phyloP scores from a whole-genome alignment of 2,888 invertebrate species.

The Athalia rosae region DNA sequence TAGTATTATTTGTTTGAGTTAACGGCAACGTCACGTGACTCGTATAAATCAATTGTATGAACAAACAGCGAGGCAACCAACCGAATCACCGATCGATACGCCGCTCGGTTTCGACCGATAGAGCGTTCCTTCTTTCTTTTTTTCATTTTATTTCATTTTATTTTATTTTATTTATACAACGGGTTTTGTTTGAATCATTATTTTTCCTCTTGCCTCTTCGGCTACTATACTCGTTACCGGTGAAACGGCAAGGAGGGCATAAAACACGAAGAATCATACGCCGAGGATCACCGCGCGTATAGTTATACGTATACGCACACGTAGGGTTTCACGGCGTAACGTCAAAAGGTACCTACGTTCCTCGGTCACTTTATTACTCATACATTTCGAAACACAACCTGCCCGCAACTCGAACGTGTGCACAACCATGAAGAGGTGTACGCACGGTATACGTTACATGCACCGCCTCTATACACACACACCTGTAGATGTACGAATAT shows the following conservation, averaged over 20 bases:
- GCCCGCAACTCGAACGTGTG: not conserved
- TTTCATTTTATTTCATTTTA: not conserved
- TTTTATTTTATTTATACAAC: slow-evolving; percentile 2
- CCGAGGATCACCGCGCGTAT: not conserved
- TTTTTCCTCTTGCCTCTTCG: slow-evolving; percentile 33
- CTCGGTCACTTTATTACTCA: slow-evolving; percentile 16
- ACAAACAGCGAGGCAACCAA: slow-evolving; percentile 33
- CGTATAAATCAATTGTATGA: slow-evolving; percentile 42
- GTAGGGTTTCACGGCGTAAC: no score
- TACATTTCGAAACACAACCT: slow-evolving; percentile 7
- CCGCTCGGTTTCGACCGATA: not conserved
- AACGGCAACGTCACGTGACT: slow-evolving; percentile 41
- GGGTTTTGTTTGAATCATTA: slow-evolving; percentile 34
- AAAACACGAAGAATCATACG: not conserved
- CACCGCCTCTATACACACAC: no score
- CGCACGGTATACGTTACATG: not conserved
- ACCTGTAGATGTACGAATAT: no score
- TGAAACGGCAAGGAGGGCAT: slow-evolving; percentile 20
- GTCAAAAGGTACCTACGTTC: not conserved
- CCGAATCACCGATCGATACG: slow-evolving; percentile 37
- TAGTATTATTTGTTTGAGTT: slow-evolving; percentile 35
- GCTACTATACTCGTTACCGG: slow-evolving; percentile 30
- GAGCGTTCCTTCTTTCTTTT: slow-evolving; percentile 20
- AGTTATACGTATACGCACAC: not conserved
- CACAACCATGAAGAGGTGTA: not conserved